Evolutionary conservation across 2,797 vertebrate genomes (phyloP).

Genomic region (Apogon hyalosoma): DNA sequence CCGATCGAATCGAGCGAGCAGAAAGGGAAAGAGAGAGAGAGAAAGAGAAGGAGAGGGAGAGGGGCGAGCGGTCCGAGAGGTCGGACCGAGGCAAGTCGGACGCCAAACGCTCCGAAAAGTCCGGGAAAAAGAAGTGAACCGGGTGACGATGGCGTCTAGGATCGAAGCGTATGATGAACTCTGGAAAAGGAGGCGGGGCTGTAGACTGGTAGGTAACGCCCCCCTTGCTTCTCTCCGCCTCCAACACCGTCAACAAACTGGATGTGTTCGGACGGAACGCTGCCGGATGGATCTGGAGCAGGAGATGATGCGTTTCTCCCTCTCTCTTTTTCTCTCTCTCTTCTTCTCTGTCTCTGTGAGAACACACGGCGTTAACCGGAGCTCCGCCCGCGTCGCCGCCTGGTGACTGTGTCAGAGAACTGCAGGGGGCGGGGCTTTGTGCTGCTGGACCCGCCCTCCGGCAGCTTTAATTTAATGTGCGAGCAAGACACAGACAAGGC

Average conservation of each 20-base stretch:
- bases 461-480: conserved; percentile 28
- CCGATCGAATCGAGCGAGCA: conserved; percentile 60
- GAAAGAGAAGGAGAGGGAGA: conserved; percentile 68
- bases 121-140: conserved; percentile 89
- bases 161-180: conserved; percentile 53
- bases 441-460: conserved; percentile 27
- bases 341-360: conserved; percentile 54
- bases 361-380: conserved; percentile 49
- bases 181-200: conserved; percentile 54
- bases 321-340: conserved; percentile 33
- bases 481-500: conserved; percentile 50
- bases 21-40: conserved; percentile 67
- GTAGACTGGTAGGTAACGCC: conserved; percentile 51
- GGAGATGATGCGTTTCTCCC: conserved; percentile 44
- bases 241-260: conserved; percentile 55
- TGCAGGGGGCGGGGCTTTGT: conserved; percentile 46
- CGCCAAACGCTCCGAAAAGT: conserved; percentile 87
- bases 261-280: conserved; percentile 59
- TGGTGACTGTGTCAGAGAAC: conserved; percentile 60
- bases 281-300: conserved; percentile 53
- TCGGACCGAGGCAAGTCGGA: conserved; percentile 80
- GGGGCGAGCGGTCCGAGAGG: conserved; percentile 71
- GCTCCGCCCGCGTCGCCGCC: conserved; percentile 40
- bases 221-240: conserved; percentile 54
- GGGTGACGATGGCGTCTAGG: conserved; percentile 11